A percentile compares a stretch with the other conserved stretches of the same genome.
Evolutionary conservation across 2,113 vertebrate genomes (phyloP).

Genomic region (Fregata magnificens): DNA sequence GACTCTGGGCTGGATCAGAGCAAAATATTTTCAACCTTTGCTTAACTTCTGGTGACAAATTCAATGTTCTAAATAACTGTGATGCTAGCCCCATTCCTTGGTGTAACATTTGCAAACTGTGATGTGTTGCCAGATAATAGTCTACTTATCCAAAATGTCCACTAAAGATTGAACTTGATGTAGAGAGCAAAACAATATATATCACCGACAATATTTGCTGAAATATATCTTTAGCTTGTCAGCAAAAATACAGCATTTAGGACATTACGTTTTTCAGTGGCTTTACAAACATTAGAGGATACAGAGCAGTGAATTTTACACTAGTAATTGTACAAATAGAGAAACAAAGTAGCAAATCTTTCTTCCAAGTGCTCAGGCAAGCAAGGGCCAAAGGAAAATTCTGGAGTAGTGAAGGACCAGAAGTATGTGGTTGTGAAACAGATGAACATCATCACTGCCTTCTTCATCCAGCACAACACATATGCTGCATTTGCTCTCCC

Average conservation of each 20-base stretch:
- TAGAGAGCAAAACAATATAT: neutral
- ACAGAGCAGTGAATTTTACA: neutral
- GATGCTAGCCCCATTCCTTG: neutral
- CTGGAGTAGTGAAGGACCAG: neutral
- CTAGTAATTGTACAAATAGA: neutral
- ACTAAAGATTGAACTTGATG: neutral
- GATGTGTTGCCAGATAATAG: neutral
- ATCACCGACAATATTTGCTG: neutral
- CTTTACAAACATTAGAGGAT: neutral
- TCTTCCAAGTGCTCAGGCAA: neutral
- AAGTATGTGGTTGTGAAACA: neutral
- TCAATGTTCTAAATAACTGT: neutral
- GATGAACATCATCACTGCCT: neutral
- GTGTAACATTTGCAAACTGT: neutral
- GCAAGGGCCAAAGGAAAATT: neutral
- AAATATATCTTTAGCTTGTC: neutral
- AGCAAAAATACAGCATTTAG: neutral
- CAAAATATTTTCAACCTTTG: neutral
- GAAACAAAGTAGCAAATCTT: neutral
- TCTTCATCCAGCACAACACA: neutral
- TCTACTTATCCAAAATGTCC: neutral
- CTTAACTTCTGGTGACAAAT: neutral
- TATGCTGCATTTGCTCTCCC: fast-evolving
- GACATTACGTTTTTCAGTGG: neutral
- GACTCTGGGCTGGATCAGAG: neutral